Conservation (phyloP, 2,797 vertebrate genomes). For the Pitangus sulphuratus region DNA sequence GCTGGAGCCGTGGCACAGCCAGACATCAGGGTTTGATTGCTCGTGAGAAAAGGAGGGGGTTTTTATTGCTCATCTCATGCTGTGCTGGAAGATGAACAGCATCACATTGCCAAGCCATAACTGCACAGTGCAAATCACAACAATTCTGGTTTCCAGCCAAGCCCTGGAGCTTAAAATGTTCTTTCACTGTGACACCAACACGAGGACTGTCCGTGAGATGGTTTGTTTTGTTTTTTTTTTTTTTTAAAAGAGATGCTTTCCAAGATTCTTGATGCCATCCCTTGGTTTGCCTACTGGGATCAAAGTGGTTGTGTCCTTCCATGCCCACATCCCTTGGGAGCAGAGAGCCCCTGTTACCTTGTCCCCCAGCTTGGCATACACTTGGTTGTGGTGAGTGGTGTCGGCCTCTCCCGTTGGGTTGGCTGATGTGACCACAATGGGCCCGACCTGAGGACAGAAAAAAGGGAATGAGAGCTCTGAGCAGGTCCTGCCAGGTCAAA, state of each 20-base stretch:
- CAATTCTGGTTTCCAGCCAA: not conserved
- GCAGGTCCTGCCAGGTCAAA: not conserved
- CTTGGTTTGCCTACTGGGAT: not conserved
- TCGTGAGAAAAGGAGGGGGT: not conserved
- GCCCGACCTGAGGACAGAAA: slow-evolving; percentile 81
- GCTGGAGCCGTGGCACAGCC: not conserved
- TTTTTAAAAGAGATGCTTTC: not conserved
- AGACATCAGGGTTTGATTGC: not conserved
- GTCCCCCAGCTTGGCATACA: slow-evolving; percentile 87
- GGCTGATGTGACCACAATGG: slow-evolving; percentile 89
- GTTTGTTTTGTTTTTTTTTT: not conserved
- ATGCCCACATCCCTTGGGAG: not conserved
- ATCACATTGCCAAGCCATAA: not conserved
- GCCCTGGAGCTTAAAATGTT: not conserved
- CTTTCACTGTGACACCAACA: not conserved
- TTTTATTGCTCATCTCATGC: not conserved
- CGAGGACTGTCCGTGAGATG: accelerated
- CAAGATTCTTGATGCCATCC: not conserved
- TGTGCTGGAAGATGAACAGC: not conserved
- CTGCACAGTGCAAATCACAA: not conserved
- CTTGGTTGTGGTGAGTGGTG: slow-evolving; percentile 93
- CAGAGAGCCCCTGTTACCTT: slow-evolving; percentile 74
- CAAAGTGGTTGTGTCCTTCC: not conserved
- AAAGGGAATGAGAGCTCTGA: not conserved
- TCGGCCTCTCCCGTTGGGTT: slow-evolving; percentile 92